Conservation (phyloP, 1,140 invertebrate species). For the Bacillus rossius region DNA sequence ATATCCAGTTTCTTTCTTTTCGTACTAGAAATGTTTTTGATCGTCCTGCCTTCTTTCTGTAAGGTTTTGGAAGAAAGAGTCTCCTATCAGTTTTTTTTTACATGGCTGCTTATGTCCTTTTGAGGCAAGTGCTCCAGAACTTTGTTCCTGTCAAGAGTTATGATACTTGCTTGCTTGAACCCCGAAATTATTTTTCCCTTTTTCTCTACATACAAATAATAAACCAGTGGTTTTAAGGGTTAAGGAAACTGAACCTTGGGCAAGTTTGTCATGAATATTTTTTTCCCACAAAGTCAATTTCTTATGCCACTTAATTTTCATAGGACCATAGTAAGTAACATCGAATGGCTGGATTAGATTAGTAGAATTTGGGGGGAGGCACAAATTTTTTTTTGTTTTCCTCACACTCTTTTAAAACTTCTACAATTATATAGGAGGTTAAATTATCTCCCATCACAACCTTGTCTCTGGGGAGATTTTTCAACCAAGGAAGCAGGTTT, state of each 20-base stretch:
- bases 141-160: conserved; percentile 1
- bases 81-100: not conserved
- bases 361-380: conserved; percentile 33
- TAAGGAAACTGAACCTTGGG: conserved; percentile 13
- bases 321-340: conserved; percentile 19
- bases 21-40: not conserved
- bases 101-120: conserved; percentile 1
- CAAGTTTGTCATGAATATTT: not conserved
- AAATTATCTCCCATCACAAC: conserved; percentile 41
- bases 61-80: not conserved
- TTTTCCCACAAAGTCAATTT: conserved; percentile 21
- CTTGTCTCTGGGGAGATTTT: conserved; percentile 29
- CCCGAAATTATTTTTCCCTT: conserved; percentile 6
- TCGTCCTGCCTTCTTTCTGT: not conserved
- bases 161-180: conserved; percentile 6
- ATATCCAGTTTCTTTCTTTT: not conserved
- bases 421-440: conserved; percentile 28
- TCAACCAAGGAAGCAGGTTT: conserved; percentile 23
- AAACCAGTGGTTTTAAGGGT: conserved; percentile 5
- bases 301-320: conserved; percentile 25
- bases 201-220: not conserved
- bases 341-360: conserved; percentile 20
- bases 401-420: conserved; percentile 23
- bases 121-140: conserved; percentile 9
- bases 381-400: conserved; percentile 32